phyloP scores from a whole-genome alignment of 64 coral and sea anemone species.

The Montipora cactus region DNA sequence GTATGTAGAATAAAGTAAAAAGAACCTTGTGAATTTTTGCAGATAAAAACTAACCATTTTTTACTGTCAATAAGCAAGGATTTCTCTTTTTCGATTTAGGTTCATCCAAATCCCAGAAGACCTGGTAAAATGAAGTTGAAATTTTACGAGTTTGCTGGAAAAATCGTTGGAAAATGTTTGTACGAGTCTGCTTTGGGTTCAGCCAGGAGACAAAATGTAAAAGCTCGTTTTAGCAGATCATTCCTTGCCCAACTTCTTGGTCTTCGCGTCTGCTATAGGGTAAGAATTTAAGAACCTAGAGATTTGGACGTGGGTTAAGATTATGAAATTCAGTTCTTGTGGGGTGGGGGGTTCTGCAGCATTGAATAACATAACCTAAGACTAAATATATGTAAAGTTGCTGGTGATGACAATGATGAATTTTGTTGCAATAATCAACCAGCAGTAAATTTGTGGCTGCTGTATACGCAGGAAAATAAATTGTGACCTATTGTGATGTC shows the following conservation, averaged over 20 bases:
- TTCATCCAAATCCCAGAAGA: constrained; percentile 86
- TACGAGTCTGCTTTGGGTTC: constrained; percentile 83
- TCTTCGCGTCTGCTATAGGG: constrained; percentile 94
- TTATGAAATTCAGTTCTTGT: too few relatives aligned
- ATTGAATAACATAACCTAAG: not conserved
- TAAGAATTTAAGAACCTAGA: constrained; percentile 3
- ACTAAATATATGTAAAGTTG: not conserved
- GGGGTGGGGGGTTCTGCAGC: too few relatives aligned
- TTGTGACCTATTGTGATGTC: too few relatives aligned
- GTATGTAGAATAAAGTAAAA: too few relatives aligned
- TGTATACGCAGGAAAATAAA: too few relatives aligned
- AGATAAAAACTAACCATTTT: not conserved
- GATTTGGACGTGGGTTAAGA: too few relatives aligned
- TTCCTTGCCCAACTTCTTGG: constrained; percentile 96
- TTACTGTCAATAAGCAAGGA: not conserved
- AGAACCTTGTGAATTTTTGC: not conserved
- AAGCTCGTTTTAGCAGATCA: constrained; percentile 93
- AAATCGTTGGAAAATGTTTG: constrained; percentile 91
- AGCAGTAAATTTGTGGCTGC: too few relatives aligned
- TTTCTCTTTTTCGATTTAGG: constrained; percentile 60
- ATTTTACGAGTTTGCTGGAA: constrained; percentile 97
- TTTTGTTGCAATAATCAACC: too few relatives aligned
- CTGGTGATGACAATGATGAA: too few relatives aligned
- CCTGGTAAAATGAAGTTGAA: constrained; percentile 75
- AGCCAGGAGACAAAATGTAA: constrained; percentile 82